Evolutionary conservation across 1,140 invertebrate species (phyloP).

Genomic region (Sesamia nonagrioides): DNA sequence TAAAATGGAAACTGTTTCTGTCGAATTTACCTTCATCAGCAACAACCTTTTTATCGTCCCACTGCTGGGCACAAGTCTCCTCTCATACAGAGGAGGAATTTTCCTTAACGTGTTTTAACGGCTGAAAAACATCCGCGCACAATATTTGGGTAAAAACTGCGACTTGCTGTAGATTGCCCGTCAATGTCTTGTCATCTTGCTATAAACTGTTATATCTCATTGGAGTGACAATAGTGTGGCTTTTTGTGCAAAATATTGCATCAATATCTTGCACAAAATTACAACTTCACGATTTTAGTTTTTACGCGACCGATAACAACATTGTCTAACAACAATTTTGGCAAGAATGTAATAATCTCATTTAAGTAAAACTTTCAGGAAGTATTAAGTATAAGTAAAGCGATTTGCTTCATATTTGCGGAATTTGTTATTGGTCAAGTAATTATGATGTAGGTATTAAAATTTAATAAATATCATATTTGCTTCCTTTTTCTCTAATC

Average conservation of each 20-base stretch:
- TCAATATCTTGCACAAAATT: conserved; percentile 17
- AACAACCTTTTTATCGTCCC: no score
- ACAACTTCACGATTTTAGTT: conserved; percentile 30
- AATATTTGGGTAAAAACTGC: not conserved
- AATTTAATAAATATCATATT: not conserved
- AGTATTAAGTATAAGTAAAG: conserved; percentile 11
- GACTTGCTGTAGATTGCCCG: not conserved
- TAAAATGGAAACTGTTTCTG: not conserved
- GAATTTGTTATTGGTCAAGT: not conserved
- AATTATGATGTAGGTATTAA: not conserved
- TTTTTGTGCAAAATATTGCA: not conserved
- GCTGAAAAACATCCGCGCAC: not conserved
- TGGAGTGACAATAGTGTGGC: not conserved
- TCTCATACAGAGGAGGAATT: no score
- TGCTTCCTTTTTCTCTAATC: not conserved
- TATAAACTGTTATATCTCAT: not conserved
- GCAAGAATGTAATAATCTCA: conserved; percentile 21
- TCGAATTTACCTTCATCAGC: no score
- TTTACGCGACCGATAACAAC: conserved; percentile 32
- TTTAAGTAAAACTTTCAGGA: conserved; percentile 32
- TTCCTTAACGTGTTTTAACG: no score
- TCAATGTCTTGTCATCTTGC: not conserved
- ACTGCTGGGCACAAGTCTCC: no score
- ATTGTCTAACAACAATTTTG: conserved; percentile 30
- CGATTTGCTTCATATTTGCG: not conserved